A percentile compares a stretch with the other conserved stretches of the same genome.
Conservation (phyloP, 2,888 invertebrate species). For the Phengaris arion region DNA sequence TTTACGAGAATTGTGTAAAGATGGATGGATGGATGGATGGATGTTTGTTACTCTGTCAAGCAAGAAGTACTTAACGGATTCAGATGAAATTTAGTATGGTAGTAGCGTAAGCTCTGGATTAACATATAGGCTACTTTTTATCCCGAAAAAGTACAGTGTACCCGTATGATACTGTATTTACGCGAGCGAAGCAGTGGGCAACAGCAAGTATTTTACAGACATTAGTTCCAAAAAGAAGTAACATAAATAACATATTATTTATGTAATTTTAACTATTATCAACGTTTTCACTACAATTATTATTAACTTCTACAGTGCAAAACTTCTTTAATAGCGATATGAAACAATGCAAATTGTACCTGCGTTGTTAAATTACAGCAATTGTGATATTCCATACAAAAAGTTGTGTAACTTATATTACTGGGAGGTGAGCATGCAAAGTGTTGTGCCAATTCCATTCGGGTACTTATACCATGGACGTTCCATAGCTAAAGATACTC, state of each 20-base stretch:
- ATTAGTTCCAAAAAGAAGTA: background rate
- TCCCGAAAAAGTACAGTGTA: too few species aligned
- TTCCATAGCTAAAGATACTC: background rate
- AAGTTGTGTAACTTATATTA: constrained; percentile 28
- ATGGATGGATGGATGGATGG: too few species aligned
- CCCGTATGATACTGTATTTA: too few species aligned
- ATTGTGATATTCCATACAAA: constrained; percentile 28
- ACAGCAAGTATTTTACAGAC: background rate
- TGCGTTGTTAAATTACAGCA: constrained; percentile 27
- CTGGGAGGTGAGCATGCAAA: constrained; percentile 26
- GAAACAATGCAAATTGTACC: constrained; percentile 28
- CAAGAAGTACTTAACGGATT: too few species aligned
- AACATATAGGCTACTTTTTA: too few species aligned
- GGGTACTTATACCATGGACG: constrained; percentile 3
- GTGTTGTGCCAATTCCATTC: constrained; percentile 24
- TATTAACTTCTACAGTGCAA: background rate
- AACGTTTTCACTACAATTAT: background rate
- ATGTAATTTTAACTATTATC: background rate
- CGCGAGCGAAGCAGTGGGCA: too few species aligned
- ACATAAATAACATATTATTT: background rate
- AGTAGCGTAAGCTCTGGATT: too few species aligned
- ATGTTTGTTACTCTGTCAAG: too few species aligned
- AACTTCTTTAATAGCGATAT: constrained; percentile 18
- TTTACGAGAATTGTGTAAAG: too few species aligned
- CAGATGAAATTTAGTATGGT: too few species aligned